Base-by-base conservation (phyloP, 2,797 vertebrate genomes). In the Serranus cabrilla region DNA sequence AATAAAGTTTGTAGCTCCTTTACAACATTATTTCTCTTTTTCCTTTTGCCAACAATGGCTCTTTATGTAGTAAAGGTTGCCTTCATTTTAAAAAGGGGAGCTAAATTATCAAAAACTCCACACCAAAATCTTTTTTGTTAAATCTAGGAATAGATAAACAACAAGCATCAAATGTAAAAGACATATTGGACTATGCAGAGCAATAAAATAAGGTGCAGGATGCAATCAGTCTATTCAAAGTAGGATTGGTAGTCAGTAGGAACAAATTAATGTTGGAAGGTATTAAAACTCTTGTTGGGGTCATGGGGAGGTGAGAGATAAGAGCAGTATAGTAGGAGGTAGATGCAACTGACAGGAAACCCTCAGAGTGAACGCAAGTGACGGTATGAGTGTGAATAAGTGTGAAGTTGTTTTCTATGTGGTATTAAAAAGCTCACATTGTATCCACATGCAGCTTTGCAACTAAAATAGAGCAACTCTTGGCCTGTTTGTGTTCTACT, bases 401-500 rank as follows among this genome's bases (percentile, higher is more conserved):
- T 46, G 27, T 65, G 61, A 50, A 23, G 21, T 23, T 45, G 12
- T 67, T 12, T 49, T 49, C n/a, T 39, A 11, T 27, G 16, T 46
- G 23, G 1, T 17, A 3, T 42, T 43, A 45, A 39, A 64, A 47
- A n/a, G 16, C 5, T 12, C 11, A 42, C 14, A 6, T 46, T 31
- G 23, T 57, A 23, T 43, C 50, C 17, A 57, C 20, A 70, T 47
- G 52, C n/a, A 71, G 55, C 57, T 13, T 1, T 54, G 1, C 12
- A 56, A 27, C 45, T 51, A 60, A 85, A 82, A 77, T 61, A 74
- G 46, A 69, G 7, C 8, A 58, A 21, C 42, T 37, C 31, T 0
- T 4, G 51, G 11, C 21, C 49, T 43, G 2, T 76, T 56, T 56
- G 5, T 61, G 67, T 52, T 37, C 39, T 78, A 1, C n/a, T 52